These are phyloP conservation scores for Dascillus cervinus DNA, from an alignment of 2,888 invertebrate species.

Conservation along the genomic window DNA sequence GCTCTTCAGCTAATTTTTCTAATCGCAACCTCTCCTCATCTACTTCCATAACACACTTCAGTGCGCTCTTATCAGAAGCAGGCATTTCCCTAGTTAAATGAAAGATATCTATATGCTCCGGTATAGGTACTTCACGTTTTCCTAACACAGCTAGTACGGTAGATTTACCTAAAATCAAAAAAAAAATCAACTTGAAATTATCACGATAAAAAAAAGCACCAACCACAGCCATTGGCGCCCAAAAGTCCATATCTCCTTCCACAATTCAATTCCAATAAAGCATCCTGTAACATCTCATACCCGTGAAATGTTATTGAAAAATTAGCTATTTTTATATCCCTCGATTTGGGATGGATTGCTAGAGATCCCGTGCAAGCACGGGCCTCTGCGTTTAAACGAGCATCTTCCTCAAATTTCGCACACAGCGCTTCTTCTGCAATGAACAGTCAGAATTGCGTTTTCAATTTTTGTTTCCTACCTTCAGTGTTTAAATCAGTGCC, in stretches of 20 bases:
- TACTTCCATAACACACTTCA: slow-evolving; percentile 97
- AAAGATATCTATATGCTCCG: slow-evolving; percentile 95
- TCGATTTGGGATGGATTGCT: slow-evolving; percentile 89
- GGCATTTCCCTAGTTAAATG: slow-evolving; percentile 96
- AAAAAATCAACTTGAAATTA: slow-evolving; percentile 1
- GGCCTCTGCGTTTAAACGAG: slow-evolving; percentile 88
- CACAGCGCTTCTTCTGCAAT: slow-evolving; percentile 73
- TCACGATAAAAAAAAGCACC: slow-evolving; percentile 23
- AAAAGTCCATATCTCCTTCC: slow-evolving; percentile 91
- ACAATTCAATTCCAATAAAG: slow-evolving; percentile 93
- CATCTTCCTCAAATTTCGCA: slow-evolving; percentile 80
- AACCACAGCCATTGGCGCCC: slow-evolving; percentile 95
- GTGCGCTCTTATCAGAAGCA: slow-evolving; percentile 93
- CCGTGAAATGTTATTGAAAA: slow-evolving; percentile 98
- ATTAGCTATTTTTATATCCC: slow-evolving; percentile 93
- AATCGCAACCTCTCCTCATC: slow-evolving; percentile 87
- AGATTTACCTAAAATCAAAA: slow-evolving; percentile 66
- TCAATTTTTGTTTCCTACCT: slow-evolving; percentile 43
- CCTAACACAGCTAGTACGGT: slow-evolving; percentile 87
- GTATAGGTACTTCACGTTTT: slow-evolving; percentile 91
- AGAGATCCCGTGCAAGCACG: slow-evolving; percentile 91
- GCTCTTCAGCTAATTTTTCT: slow-evolving; percentile 85
- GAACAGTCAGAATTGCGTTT: background rate
- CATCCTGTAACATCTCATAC: slow-evolving; percentile 90
- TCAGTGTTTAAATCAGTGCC: slow-evolving; percentile 57